These are phyloP conservation scores for Rhinogobio ventralis DNA, from an alignment of 2,797 vertebrate genomes.

Conservation along the genomic window DNA sequence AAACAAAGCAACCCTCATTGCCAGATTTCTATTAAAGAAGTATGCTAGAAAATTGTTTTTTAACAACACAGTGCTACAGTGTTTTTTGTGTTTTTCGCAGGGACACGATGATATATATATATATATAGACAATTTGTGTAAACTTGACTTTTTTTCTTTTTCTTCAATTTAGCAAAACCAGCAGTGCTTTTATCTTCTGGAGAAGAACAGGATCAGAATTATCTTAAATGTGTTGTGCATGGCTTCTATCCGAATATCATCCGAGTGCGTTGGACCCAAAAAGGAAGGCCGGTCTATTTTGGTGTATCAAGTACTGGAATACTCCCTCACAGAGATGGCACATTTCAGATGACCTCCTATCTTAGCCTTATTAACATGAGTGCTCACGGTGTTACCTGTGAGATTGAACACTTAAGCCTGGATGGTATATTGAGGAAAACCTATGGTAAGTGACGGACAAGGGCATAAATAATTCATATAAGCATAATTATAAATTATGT, in stretches of 20 bases:
- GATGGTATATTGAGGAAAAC: constrained; percentile 24
- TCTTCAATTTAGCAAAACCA: constrained; percentile 44
- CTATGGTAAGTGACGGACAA: constrained; percentile 17
- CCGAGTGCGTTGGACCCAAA: constrained; percentile 43
- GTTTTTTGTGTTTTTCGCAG: too few relatives aligned
- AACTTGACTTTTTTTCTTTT: neutral
- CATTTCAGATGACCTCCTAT: constrained; percentile 54
- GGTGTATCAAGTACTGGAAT: constrained; percentile 46
- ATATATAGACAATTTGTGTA: neutral
- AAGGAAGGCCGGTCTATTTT: constrained; percentile 41
- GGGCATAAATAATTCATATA: neutral
- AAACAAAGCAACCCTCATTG: neutral
- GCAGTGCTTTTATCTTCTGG: constrained; percentile 19
- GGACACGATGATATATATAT: neutral
- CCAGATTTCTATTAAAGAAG: neutral
- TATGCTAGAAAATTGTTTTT: neutral
- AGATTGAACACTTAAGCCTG: constrained; percentile 52
- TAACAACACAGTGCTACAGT: too few relatives aligned
- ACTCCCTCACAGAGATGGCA: constrained; percentile 56
- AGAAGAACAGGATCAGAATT: constrained; percentile 15
- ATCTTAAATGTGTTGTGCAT: constrained; percentile 37
- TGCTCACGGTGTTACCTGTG: constrained; percentile 28
- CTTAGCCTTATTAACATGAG: constrained; percentile 42
- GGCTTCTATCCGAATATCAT: constrained; percentile 56
- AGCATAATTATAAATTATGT: neutral